Evolutionary conservation across 2,113 vertebrate genomes (phyloP), one percentile per base, ranked within the genome.

Genomic region (Chloroceryle aenea): DNA sequence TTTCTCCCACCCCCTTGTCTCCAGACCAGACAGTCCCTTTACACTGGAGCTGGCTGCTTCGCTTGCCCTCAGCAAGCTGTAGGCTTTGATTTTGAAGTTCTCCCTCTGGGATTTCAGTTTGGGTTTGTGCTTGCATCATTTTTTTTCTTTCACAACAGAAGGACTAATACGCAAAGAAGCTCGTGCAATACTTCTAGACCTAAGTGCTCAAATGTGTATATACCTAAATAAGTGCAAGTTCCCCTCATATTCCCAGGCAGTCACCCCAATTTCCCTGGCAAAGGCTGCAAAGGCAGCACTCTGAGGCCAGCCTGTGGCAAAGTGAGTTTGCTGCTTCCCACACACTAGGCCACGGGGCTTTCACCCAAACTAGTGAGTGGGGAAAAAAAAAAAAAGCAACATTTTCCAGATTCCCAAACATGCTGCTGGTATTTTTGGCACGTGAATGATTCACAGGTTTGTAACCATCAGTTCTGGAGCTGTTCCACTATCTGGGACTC

Each of bases 261-360:
- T 38, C 19, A 40, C 42, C 52, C 27, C 52, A 20, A 3, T 30
- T 72, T 36, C 61, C 66, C 61, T 12, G 18, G 26, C 59, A n/a
- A 75, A 36, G 0, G 7, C 50, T 66, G 47, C 55, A 55, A 56
- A 85, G 2, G 7, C 45, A 56, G 45, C 21, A 12, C 27, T 25
- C n/a, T 4, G 10, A 69, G 38, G 0, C 0, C 0, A 64, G 45
- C 19, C 83, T 26, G n/a, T 8, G 53, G 26, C 64, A 36, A 29
- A 74, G 42, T 27, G 0, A 58, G 43, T 27, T 7, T 2, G 2
- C 67, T 1, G 23, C 30, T 83, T 74, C 58, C 59, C 73, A 62
- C 42, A 18, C 32, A 32, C 9, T 6, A 22, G 32, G 27, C n/a
- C 74, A 32, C 5, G 52, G 16, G 17, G 30, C 16, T 89, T 55